A percentile compares a stretch with the other conserved stretches of the same genome.
These are phyloP conservation scores for Drosophila kepulauana DNA, from an alignment of 1,140 invertebrate genomes.

Conservation along the genomic window DNA sequence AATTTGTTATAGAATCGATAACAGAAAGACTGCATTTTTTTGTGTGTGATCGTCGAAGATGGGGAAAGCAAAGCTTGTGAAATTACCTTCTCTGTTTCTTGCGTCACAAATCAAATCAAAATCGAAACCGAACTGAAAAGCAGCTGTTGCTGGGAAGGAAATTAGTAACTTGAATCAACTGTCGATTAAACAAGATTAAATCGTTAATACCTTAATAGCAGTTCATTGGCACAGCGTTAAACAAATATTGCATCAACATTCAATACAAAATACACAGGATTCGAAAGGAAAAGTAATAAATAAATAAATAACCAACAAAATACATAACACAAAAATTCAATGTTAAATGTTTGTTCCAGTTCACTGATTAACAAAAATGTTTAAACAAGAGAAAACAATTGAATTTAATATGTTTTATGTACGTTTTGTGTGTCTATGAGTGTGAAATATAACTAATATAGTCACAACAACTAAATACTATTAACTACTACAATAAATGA, in stretches of 20 bases:
- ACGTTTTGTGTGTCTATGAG: slow-evolving; percentile 19
- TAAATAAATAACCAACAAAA: neutral
- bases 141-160: neutral
- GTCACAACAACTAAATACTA: neutral
- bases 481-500: neutral
- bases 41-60: neutral
- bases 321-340: slow-evolving; percentile 9
- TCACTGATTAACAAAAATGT: slow-evolving; percentile 20
- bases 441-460: slow-evolving; percentile 15
- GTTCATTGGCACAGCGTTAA: too few species aligned
- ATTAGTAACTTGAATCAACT: neutral
- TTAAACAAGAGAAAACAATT: slow-evolving; percentile 17
- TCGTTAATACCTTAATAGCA: too few species aligned
- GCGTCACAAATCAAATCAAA: neutral
- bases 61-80: neutral
- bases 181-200: neutral
- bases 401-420: slow-evolving; percentile 15
- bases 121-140: neutral
- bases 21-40: slow-evolving; percentile 1
- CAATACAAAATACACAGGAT: neutral
- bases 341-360: slow-evolving; percentile 51
- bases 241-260: neutral
- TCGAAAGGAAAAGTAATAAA: neutral
- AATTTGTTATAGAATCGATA: neutral
- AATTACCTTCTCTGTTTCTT: neutral